Evolutionary conservation across 1,140 invertebrate species (phyloP).

Genomic region (Eriocheir sinensis): DNA sequence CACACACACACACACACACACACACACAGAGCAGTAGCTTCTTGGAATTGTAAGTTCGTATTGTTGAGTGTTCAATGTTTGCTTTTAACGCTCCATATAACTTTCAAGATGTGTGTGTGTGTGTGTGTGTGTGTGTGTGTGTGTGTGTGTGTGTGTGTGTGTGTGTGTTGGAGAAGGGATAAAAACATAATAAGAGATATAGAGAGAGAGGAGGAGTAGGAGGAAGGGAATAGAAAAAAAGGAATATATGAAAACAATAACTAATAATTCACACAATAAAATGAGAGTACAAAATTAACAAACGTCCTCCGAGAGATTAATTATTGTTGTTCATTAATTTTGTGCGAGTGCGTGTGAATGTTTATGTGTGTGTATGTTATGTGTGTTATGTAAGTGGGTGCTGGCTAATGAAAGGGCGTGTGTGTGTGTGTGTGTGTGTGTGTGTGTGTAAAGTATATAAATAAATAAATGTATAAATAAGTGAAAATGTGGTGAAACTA

Average conservation of each 20-base stretch:
- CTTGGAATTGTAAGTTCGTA: neutral
- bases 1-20: neutral
- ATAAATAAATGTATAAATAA: neutral
- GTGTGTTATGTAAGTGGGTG: neutral
- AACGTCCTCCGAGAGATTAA: no score
- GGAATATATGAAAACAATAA: no score
- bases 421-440: no score
- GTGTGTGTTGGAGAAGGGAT: no score
- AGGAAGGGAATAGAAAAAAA: no score
- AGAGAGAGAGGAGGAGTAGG: no score
- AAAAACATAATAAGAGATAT: no score
- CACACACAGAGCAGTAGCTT: neutral
- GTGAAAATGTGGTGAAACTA: neutral
- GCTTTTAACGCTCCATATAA: conserved; percentile 15
- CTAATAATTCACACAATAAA: no score
- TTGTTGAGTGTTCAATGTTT: conserved; percentile 12
- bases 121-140: neutral
- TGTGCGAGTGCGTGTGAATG: neutral
- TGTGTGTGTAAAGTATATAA: neutral
- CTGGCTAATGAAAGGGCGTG: no score
- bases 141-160: neutral
- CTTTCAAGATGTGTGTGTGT: neutral
- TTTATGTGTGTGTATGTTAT: neutral
- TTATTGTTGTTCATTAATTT: no score
- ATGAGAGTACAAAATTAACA: no score